These are phyloP conservation scores for Pseudoips prasinana DNA, from an alignment of 2,888 invertebrate species.

Conservation along the genomic window DNA sequence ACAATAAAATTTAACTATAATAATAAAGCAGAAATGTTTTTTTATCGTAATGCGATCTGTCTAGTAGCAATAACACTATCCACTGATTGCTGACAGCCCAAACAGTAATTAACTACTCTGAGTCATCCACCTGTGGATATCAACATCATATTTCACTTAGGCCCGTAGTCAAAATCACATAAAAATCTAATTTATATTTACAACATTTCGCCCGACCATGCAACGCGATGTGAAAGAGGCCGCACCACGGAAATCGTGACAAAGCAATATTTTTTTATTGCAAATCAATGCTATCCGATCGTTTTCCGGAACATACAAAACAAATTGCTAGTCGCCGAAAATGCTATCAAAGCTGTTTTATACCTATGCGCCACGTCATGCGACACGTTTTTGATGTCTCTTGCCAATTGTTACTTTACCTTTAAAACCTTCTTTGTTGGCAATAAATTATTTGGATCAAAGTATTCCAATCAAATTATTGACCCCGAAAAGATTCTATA, in stretches of 20 bases:
- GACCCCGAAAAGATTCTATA: too few relatives aligned
- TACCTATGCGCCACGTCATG: conserved; percentile 36
- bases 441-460: too few relatives aligned
- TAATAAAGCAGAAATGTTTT: too few relatives aligned
- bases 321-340: conserved; percentile 55
- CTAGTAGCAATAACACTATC: too few relatives aligned
- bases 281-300: conserved; percentile 64
- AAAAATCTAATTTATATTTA: conserved; percentile 35
- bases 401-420: conserved; percentile 32
- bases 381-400: conserved; percentile 28
- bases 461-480: too few relatives aligned
- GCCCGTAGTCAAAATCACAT: conserved; percentile 17
- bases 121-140: conserved; percentile 19
- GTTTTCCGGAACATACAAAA: conserved; percentile 58
- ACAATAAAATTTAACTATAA: too few relatives aligned
- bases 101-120: too few relatives aligned
- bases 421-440: conserved; percentile 1
- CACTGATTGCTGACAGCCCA: too few relatives aligned
- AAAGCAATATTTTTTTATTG: conserved; percentile 66
- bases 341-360: conserved; percentile 44
- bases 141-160: conserved; percentile 4
- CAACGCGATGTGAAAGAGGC: conserved; percentile 49
- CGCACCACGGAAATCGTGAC: conserved; percentile 59
- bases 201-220: conserved; percentile 33
- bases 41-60: too few relatives aligned